Percentiles rank a stretch among this genome's conserved stretches.
Conservation (phyloP, 2,888 invertebrate species). For the Frankliniella fusca region DNA sequence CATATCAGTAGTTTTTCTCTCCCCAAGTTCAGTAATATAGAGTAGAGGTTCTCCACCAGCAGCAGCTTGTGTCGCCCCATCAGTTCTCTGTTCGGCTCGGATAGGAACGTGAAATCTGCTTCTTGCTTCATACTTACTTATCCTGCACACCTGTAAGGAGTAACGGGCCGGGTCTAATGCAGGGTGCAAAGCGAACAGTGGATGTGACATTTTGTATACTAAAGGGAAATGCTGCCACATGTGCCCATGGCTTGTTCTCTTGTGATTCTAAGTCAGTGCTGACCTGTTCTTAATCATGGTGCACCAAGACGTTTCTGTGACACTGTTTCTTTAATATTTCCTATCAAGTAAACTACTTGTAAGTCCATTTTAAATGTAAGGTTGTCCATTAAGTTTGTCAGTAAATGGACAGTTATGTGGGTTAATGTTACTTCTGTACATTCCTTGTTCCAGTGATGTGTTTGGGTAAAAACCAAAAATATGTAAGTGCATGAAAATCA, state of each 20-base stretch:
- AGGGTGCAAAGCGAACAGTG: conserved; percentile 18
- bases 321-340: neutral
- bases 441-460: neutral
- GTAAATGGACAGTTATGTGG: neutral
- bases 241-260: conserved; percentile 25
- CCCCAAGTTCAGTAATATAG: neutral
- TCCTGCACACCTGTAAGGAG: conserved; percentile 9
- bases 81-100: neutral
- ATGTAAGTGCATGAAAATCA: neutral
- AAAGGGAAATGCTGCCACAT: conserved; percentile 20
- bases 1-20: conserved; percentile 26
- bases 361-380: neutral
- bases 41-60: neutral
- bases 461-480: conserved; percentile 18
- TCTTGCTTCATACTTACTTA: conserved; percentile 17
- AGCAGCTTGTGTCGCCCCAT: neutral
- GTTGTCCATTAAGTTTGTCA: neutral
- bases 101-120: neutral
- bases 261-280: conserved; percentile 26
- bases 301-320: conserved; percentile 14
- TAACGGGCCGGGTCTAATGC: conserved; percentile 15
- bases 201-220: conserved; percentile 20
- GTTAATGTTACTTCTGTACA: neutral
- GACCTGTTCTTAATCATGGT: conserved; percentile 15
- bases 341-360: neutral